Conservation (phyloP, 2,113 vertebrate species). For the Eulacestoma nigropectus region DNA sequence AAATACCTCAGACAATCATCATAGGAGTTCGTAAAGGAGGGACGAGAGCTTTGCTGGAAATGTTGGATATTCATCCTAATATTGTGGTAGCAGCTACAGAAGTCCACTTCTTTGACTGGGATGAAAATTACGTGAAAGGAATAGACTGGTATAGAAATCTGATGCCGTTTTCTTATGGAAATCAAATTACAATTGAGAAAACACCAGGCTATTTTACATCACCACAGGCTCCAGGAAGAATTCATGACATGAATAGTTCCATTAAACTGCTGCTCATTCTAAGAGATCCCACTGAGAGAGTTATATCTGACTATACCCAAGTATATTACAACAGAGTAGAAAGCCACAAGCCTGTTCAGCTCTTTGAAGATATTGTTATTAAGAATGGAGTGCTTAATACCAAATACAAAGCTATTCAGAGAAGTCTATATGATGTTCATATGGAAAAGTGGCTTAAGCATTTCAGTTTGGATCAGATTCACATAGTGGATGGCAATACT, state of each 20-base stretch:
- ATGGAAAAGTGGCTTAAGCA: slow-evolving; percentile 90
- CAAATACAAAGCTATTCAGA: slow-evolving; percentile 91
- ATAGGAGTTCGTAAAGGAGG: slow-evolving; percentile 92
- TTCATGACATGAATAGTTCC: slow-evolving; percentile 89
- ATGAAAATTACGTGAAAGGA: slow-evolving; percentile 89
- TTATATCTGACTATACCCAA: slow-evolving; percentile 94
- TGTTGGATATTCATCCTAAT: slow-evolving; percentile 91
- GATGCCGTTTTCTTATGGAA: slow-evolving; percentile 89
- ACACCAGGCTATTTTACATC: slow-evolving; percentile 94
- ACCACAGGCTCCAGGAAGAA: slow-evolving; percentile 83
- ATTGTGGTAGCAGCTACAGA: slow-evolving; percentile 89
- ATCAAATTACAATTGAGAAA: slow-evolving; percentile 93
- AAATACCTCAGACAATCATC: slow-evolving; percentile 87
- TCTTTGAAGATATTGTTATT: slow-evolving; percentile 89
- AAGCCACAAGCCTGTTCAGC: slow-evolving; percentile 90
- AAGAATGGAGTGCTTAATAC: slow-evolving; percentile 87
- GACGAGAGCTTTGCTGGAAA: slow-evolving; percentile 87
- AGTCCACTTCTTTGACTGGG: slow-evolving; percentile 95
- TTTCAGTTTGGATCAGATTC: slow-evolving; percentile 88
- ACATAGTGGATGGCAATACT: slow-evolving; percentile 89
- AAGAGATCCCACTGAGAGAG: slow-evolving; percentile 87
- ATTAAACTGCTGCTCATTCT: slow-evolving; percentile 89
- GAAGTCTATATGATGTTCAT: slow-evolving; percentile 88
- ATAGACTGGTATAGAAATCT: slow-evolving; percentile 88
- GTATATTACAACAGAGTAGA: slow-evolving; percentile 92